Percentiles rank a stretch among this genome's conserved stretches.
These are phyloP conservation scores for Setipinna tenuifilis DNA, from an alignment of 2,797 vertebrate species.

Conservation along the genomic window DNA sequence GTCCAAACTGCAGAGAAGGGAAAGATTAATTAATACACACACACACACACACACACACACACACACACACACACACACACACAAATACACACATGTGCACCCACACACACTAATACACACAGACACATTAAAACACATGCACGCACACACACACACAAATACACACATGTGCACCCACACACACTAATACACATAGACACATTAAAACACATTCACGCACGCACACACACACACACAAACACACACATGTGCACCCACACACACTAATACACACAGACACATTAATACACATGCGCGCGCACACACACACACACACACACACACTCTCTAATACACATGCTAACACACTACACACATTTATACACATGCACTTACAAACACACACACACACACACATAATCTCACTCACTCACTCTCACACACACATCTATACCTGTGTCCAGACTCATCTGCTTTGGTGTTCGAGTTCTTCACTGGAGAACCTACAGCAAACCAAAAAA, in stretches of 20 bases:
- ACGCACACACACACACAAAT: background rate
- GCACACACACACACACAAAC: background rate
- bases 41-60: background rate
- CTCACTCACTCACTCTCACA: background rate
- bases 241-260: background rate
- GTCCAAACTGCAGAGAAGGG: slow-evolving; percentile 61
- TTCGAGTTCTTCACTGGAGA: slow-evolving; percentile 50
- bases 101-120: background rate
- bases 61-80: background rate
- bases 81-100: background rate
- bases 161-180: background rate
- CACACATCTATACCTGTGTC: slow-evolving; percentile 43
- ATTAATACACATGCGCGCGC: background rate
- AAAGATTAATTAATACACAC: background rate
- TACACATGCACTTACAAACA: background rate
- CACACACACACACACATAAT: background rate
- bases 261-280: background rate
- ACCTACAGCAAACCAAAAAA: slow-evolving; percentile 39
- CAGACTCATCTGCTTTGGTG: slow-evolving; percentile 31
- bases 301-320: background rate
- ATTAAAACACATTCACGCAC: background rate
- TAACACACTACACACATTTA: background rate
- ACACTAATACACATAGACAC: background rate
- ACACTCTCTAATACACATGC: too few relatives aligned
- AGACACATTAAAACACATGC: background rate